phyloP scores from a whole-genome alignment of 92 coral and sea anemone genomes.

The Actinostola sp. region DNA sequence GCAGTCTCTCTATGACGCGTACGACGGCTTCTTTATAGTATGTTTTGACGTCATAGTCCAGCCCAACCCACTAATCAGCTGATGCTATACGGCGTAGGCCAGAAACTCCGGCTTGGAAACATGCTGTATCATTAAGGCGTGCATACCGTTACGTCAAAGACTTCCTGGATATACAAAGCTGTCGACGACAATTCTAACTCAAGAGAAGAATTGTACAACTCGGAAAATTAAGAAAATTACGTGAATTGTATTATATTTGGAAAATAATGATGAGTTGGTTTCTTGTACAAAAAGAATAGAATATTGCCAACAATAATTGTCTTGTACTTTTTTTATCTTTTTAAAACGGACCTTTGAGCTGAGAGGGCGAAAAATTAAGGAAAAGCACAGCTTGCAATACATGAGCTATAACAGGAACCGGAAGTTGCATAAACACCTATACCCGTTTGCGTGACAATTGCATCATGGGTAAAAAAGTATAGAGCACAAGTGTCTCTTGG shows the following conservation, averaged over 20 bases:
- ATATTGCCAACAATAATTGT: too few species aligned
- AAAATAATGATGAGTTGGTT: too few species aligned
- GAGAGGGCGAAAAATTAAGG: too few species aligned
- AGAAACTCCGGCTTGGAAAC: conserved; percentile 1
- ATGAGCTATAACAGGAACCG: not conserved
- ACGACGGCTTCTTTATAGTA: too few species aligned
- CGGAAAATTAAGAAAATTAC: conserved; percentile 1
- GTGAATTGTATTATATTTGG: too few species aligned
- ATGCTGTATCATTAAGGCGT: conserved; percentile 6
- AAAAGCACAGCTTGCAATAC: too few species aligned
- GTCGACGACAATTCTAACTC: too few species aligned
- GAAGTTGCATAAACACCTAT: conserved; percentile 16
- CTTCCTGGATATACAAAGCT: not conserved
- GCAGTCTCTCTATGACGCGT: too few species aligned
- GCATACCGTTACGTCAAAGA: not conserved
- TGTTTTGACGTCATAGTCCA: not conserved
- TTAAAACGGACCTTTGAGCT: too few species aligned
- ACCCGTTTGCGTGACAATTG: conserved; percentile 12
- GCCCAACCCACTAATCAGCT: not conserved
- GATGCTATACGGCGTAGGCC: not conserved
- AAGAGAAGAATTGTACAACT: too few species aligned
- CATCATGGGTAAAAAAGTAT: conserved; percentile 7
- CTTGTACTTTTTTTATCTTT: too few species aligned
- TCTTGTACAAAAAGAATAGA: too few species aligned
- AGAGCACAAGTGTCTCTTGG: not conserved